These are phyloP conservation scores for Melanotus villosus DNA, from an alignment of 2,888 invertebrate genomes.

Conservation along the genomic window DNA sequence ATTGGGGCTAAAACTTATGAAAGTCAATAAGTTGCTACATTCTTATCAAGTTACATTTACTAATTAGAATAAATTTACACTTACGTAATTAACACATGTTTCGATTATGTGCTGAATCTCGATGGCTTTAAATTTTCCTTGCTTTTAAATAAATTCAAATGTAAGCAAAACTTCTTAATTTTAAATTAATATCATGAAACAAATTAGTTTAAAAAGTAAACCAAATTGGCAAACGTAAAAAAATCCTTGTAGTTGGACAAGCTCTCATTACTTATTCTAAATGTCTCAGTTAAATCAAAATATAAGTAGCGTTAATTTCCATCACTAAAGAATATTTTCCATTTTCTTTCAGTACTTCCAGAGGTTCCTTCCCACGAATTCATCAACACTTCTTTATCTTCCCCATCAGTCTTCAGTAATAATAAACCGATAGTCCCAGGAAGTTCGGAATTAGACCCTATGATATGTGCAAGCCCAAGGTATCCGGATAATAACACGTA, in stretches of 20 bases:
- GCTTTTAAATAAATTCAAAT: too few relatives aligned
- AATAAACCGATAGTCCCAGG: conserved; percentile 50
- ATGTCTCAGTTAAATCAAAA: background rate
- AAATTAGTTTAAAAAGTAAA: too few relatives aligned
- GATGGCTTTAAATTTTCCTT: too few relatives aligned
- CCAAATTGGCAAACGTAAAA: too few relatives aligned
- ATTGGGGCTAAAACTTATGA: conserved; percentile 1
- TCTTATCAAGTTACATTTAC: conserved; percentile 16
- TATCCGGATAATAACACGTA: conserved; percentile 69
- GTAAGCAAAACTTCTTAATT: too few relatives aligned
- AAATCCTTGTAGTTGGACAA: too few relatives aligned
- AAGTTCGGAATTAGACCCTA: conserved; percentile 60
- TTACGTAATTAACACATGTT: too few relatives aligned
- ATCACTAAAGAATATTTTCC: too few relatives aligned
- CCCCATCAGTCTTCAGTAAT: conserved; percentile 62
- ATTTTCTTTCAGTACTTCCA: conserved; percentile 65
- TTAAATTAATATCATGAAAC: too few relatives aligned
- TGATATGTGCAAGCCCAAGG: conserved; percentile 60
- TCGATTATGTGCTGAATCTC: too few relatives aligned
- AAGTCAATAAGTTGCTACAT: background rate
- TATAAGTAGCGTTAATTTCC: background rate
- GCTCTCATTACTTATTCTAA: background rate
- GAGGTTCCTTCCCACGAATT: conserved; percentile 63
- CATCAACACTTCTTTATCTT: conserved; percentile 63
- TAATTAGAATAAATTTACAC: background rate